A percentile compares a stretch with the other conserved stretches of the same genome.
Conservation (phyloP, 2,888 invertebrate genomes). For the Micoletzkya japonica region DNA sequence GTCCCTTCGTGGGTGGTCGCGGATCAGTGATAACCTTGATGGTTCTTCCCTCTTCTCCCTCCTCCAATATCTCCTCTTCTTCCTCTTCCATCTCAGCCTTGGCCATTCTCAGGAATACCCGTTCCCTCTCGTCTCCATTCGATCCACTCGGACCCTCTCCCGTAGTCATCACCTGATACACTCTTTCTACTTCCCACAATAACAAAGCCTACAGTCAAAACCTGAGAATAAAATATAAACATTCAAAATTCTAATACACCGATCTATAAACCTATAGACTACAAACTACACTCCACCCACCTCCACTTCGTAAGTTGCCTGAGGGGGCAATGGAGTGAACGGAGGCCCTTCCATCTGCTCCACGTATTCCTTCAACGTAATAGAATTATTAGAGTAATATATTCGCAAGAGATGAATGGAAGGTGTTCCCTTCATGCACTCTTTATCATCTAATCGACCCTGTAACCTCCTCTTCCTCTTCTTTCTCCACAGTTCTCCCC, state of each 20-base stretch:
- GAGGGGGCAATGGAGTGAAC: too few species aligned
- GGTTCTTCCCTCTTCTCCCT: neutral
- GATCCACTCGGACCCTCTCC: neutral
- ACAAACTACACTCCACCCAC: neutral
- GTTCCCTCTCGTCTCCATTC: neutral
- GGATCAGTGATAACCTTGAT: neutral
- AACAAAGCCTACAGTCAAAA: neutral
- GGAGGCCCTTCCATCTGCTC: neutral
- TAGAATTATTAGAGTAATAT: too few species aligned
- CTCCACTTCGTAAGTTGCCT: slow-evolving; percentile 24
- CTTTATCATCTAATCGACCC: neutral
- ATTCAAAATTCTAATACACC: neutral
- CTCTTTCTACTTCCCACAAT: neutral
- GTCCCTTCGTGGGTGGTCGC: slow-evolving; percentile 5
- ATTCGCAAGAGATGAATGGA: too few species aligned
- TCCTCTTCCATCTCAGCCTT: neutral
- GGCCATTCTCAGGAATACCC: neutral
- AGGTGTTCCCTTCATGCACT: too few species aligned
- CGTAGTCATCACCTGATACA: slow-evolving; percentile 20
- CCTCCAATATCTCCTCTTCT: neutral
- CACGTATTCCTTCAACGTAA: neutral
- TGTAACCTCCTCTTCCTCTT: neutral
- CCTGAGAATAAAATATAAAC: neutral
- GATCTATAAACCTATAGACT: neutral
- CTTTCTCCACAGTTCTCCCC: slow-evolving; percentile 9